Evolutionary conservation across 2,888 invertebrate species (phyloP), one percentile per base, ranked within the genome.

Genomic region (Eilema sororculum): DNA sequence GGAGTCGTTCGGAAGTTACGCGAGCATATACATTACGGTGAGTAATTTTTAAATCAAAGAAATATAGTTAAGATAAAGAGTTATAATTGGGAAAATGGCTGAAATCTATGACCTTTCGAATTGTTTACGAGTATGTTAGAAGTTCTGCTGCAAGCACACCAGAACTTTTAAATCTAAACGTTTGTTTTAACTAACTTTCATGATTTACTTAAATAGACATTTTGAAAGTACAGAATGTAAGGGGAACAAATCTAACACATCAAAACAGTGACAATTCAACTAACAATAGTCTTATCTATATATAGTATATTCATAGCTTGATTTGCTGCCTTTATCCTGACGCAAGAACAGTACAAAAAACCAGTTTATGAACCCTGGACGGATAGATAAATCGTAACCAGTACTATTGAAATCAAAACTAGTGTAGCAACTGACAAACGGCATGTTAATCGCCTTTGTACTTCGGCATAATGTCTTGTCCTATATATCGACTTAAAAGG

Each of bases 371-470:
- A 73, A 80, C 83, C 79, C 73, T 74, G 82, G 81, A 87, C 86
- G 87, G 84, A 84, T 87, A 80, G 87, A 88, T 89, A 86, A 84
- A 87, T 82, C 70, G 78, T 64, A 75, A 71, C 77, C 76, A 76
- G 41, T 82, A 82, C 82, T 82, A 84, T 86, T 83, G 81, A 84
- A 80, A 83, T 85, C 82, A 83, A 80, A 85, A 83, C 83, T 83
- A 82, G 87, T 82, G 83, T 85, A 84, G 86, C 83, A 76, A 79
- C 78, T 91, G 90, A 93, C 87, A 89, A 90, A 93, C 91, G 88
- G 87, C 90, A 91, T 88, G 91, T 93, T 93, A 92, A 93, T 92
- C 87, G 88, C 86, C 82, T 86, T 94, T 94, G 93, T 93, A 78
- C 75, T 69, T 76, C 59, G 67, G 74, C 76, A 81, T 90, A 90